Evolutionary conservation across 2,113 vertebrate species (phyloP).

Genomic region (Daubentonia madagascariensis): DNA sequence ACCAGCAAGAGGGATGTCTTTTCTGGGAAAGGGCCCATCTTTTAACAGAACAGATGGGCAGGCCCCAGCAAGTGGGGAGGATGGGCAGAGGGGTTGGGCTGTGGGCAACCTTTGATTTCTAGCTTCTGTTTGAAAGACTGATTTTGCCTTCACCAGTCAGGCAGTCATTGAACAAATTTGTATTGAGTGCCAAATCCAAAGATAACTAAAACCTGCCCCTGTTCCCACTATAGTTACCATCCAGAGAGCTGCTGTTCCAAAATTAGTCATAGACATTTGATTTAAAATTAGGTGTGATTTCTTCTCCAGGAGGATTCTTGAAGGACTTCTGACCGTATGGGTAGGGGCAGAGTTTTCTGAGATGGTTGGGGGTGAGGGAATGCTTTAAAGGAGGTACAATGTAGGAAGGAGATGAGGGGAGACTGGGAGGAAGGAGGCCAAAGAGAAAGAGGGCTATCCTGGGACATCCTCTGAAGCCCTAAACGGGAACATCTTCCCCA

Average conservation of each 20-base stretch:
- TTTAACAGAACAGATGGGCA: background rate
- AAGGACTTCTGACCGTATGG: background rate
- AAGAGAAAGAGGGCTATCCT: background rate
- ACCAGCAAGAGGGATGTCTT: background rate
- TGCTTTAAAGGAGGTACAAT: background rate
- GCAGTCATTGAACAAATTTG: conserved; percentile 20
- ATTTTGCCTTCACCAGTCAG: conserved; percentile 1
- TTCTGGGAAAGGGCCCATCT: background rate
- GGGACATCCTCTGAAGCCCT: background rate
- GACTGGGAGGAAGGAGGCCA: no score
- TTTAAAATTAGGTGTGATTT: conserved; percentile 42
- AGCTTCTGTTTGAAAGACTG: background rate
- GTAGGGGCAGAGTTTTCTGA: conserved; percentile 12
- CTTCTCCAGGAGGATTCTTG: background rate
- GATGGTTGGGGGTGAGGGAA: background rate
- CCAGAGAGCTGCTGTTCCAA: background rate
- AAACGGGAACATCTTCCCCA: background rate
- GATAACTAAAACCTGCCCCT: background rate
- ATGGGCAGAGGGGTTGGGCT: background rate
- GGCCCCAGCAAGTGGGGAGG: background rate
- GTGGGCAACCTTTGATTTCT: background rate
- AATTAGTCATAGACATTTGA: conserved; percentile 35
- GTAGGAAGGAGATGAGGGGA: background rate
- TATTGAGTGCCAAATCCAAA: background rate
- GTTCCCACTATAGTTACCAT: background rate